phyloP scores from a whole-genome alignment of 1,140 invertebrate genomes.

The Tetraneura akinire region DNA sequence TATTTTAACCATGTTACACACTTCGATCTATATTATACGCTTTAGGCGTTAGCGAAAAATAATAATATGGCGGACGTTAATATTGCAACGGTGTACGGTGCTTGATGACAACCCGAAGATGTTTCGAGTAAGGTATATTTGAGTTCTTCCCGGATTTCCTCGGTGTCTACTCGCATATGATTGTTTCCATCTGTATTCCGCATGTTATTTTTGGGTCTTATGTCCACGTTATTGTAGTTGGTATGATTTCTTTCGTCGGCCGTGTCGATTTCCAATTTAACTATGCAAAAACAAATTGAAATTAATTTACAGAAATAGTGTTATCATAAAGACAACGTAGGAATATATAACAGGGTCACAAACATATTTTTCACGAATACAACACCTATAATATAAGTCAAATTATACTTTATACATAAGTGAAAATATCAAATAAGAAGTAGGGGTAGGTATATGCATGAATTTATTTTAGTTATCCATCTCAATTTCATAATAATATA shows the following conservation, averaged over 20 bases:
- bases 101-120: not conserved
- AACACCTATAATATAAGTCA: no score
- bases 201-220: constrained; percentile 21
- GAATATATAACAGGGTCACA: no score
- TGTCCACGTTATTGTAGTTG: constrained; percentile 16
- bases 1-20: no score
- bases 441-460: no score
- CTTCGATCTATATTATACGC: no score
- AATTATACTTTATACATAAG: no score
- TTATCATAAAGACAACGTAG: no score
- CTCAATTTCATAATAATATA: no score
- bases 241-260: constrained; percentile 14
- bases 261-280: constrained; percentile 33
- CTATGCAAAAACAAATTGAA: constrained; percentile 8
- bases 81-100: not conserved
- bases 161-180: constrained; percentile 53
- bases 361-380: no score
- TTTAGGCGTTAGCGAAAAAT: not conserved
- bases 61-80: not conserved
- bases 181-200: constrained; percentile 40
- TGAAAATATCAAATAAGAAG: no score
- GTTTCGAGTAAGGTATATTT: constrained; percentile 52
- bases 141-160: constrained; percentile 54
- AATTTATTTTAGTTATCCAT: no score
- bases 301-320: no score